phyloP scores from a whole-genome alignment of 2,888 invertebrate genomes.

The Sphaerophoria rueppellii region DNA sequence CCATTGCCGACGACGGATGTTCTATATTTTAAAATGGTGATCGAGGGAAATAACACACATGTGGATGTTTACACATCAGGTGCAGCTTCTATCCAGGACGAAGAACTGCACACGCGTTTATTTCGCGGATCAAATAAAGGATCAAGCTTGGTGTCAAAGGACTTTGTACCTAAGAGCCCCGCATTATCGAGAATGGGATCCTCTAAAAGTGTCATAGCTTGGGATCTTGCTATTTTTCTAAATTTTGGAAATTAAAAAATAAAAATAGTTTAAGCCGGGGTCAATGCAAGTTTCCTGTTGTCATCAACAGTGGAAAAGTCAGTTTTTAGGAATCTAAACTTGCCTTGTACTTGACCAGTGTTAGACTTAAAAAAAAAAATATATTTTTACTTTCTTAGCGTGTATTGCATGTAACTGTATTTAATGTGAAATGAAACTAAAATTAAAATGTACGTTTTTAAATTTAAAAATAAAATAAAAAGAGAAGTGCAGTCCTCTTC shows the following conservation, averaged over 20 bases:
- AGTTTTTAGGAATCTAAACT: neutral
- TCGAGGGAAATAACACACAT: conserved; percentile 54
- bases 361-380: conserved; percentile 10
- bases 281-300: neutral
- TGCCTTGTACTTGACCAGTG: conserved; percentile 28
- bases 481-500: too few species aligned
- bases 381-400: neutral
- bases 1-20: neutral
- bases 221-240: neutral
- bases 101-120: conserved; percentile 2
- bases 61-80: conserved; percentile 49
- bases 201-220: neutral
- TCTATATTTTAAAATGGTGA: conserved; percentile 57
- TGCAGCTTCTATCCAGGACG: neutral
- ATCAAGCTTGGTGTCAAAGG: conserved; percentile 7
- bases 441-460: neutral
- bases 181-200: neutral
- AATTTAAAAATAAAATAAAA: too few species aligned
- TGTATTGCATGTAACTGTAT: neutral
- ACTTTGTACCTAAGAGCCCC: neutral
- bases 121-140: neutral
- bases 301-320: neutral
- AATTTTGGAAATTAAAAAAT: neutral
- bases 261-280: neutral
- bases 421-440: conserved; percentile 7